Evolutionary conservation across 1,140 invertebrate species (phyloP), one percentile per base, ranked within the genome.

Genomic region (Eriocheir sinensis): DNA sequence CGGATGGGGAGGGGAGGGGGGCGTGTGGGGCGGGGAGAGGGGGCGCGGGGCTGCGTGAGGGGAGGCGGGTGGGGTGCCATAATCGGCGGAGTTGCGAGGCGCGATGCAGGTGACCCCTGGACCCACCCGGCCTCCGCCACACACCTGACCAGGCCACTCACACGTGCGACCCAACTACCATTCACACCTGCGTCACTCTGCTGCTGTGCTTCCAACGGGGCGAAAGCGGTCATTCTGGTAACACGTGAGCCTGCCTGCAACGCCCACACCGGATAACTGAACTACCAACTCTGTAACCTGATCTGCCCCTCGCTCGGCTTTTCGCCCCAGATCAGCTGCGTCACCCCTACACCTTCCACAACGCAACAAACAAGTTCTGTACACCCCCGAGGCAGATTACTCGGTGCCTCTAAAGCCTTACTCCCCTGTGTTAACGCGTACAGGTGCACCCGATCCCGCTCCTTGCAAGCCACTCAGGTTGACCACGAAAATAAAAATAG

Each of bases 31-130:
- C 27, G 48, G 30, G 15, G 53, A 36, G 3, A 48, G 34, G 89
- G 85, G n/a, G 85, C 27, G 17, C n/a, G 36, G 48, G 15, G 17
- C 17, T 53, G 32, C 15, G 88, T 41, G 86, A 40, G 86, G 86
- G 44, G 86, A 38, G 88, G 88, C 53, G 88, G 88, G 88, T 89
- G 89, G 89, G 89, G 89, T 90, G 89, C 89, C 89, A 90, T 90
- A 90, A 90, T 90, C 48, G 48, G 89, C 32, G 12, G 89, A 44
- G 91, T 86, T 80, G 91, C 38, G 34, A 81, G 91, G 80, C 38
- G 79, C 40, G 91, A 93, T 93, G 81, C 91, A 93, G 91, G 91
- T 93, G 91, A 93, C 91, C 91, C 85, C 91, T 86, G 91, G 32
- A 86, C 91, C 80, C 79, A 89, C 88, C 88, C 88, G 27, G n/a